phyloP scores from a whole-genome alignment of 2,888 invertebrate species.

The Polyploca ridens region DNA sequence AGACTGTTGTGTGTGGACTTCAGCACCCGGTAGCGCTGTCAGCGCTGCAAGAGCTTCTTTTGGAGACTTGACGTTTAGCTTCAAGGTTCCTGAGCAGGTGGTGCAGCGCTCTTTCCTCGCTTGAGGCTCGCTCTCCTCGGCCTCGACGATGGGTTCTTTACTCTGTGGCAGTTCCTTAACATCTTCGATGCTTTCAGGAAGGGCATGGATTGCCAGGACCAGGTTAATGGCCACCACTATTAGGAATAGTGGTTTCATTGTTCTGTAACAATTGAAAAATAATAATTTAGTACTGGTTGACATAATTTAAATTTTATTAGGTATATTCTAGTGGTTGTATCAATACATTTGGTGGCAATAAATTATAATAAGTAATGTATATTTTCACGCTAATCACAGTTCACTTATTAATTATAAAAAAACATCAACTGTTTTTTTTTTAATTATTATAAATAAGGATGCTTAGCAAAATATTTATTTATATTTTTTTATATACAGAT shows the following conservation, averaged over 20 bases:
- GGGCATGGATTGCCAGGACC: constrained; percentile 59
- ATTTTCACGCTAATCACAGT: too few relatives aligned
- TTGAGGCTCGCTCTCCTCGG: constrained; percentile 62
- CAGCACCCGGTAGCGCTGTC: constrained; percentile 59
- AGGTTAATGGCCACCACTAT: constrained; percentile 73
- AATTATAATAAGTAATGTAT: too few relatives aligned
- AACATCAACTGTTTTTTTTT: too few relatives aligned
- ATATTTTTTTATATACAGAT: too few relatives aligned
- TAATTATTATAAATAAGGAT: too few relatives aligned
- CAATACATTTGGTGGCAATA: too few relatives aligned
- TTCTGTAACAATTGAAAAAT: constrained; percentile 67
- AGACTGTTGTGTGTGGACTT: constrained; percentile 73
- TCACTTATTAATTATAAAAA: too few relatives aligned
- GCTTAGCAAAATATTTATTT: too few relatives aligned
- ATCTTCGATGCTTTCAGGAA: constrained; percentile 66
- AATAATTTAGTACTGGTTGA: neutral
- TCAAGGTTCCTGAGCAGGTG: constrained; percentile 50
- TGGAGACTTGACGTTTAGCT: constrained; percentile 55
- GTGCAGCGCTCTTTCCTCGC: constrained; percentile 67
- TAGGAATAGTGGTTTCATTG: constrained; percentile 76
- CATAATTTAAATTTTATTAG: neutral
- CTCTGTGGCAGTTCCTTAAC: constrained; percentile 63
- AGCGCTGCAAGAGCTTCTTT: constrained; percentile 62
- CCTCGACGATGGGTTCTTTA: constrained; percentile 60
- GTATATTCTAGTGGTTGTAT: too few relatives aligned